Evolutionary conservation across 2,113 vertebrate species (phyloP).

Genomic region (Parotia lawesii): DNA sequence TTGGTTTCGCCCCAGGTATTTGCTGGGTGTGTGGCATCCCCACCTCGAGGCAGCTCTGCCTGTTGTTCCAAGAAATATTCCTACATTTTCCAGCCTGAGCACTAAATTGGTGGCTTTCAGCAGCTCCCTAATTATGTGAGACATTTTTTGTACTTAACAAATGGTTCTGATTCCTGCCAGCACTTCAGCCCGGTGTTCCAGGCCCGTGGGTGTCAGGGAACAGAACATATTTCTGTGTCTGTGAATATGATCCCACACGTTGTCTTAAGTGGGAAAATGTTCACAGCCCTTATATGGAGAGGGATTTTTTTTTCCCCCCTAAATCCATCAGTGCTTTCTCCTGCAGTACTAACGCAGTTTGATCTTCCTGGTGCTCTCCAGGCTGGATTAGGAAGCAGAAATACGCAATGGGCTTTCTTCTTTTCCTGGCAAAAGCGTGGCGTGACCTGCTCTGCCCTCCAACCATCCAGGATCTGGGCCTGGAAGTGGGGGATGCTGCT

Average conservation of each 20-base stretch:
- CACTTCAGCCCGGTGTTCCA: slow-evolving; percentile 62
- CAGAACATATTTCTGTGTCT: slow-evolving; percentile 73
- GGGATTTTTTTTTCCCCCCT: background rate
- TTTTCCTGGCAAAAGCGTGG: background rate
- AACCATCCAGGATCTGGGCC: background rate
- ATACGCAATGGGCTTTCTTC: background rate
- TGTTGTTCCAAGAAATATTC: slow-evolving; percentile 20
- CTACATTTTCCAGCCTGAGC: slow-evolving; percentile 20
- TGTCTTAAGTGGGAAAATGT: slow-evolving; percentile 67
- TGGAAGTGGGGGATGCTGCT: background rate
- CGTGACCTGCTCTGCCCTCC: background rate
- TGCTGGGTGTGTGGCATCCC: background rate
- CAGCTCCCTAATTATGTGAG: slow-evolving; percentile 55
- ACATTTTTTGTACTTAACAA: slow-evolving; percentile 67
- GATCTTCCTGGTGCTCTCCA: background rate
- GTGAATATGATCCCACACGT: slow-evolving; percentile 71
- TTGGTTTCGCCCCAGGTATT: background rate
- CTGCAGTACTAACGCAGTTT: background rate
- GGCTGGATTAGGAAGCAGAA: background rate
- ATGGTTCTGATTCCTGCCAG: slow-evolving; percentile 66
- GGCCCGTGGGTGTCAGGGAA: slow-evolving; percentile 70
- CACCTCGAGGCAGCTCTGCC: background rate
- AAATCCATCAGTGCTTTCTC: slow-evolving; percentile 7
- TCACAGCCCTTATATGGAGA: slow-evolving; percentile 57
- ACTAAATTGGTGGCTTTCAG: slow-evolving; percentile 64